Evolutionary conservation across 1,140 invertebrate genomes (phyloP).

Genomic region (Drosophila ficusphila): DNA sequence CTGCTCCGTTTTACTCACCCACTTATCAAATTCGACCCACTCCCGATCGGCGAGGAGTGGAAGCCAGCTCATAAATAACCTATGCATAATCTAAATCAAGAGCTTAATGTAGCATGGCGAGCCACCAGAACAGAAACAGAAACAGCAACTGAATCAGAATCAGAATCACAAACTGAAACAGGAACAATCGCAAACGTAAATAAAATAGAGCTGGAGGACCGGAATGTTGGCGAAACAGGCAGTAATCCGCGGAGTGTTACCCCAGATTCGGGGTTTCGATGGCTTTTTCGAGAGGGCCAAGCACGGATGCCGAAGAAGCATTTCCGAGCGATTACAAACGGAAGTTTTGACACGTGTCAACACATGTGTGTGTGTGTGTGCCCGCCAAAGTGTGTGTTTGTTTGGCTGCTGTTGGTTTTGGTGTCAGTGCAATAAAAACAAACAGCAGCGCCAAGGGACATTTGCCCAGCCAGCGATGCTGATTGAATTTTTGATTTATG

Average conservation of each 20-base stretch:
- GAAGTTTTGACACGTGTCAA: conserved; percentile 84
- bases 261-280: conserved; percentile 65
- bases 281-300: conserved; percentile 52
- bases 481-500: conserved; percentile 83
- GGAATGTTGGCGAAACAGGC: conserved; percentile 40
- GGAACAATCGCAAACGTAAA: conserved; percentile 24
- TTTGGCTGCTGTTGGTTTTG: conserved; percentile 17
- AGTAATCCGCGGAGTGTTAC: conserved; percentile 65
- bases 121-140: conserved; percentile 23
- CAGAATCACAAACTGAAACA: conserved; percentile 14
- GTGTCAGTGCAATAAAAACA: conserved; percentile 78
- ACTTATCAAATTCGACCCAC: conserved; percentile 35
- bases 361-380: conserved; percentile 41
- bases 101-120: conserved; percentile 73
- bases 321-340: conserved; percentile 80
- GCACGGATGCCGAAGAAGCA: conserved; percentile 71
- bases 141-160: conserved; percentile 7
- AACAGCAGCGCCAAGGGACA: conserved; percentile 52
- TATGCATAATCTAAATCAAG: conserved; percentile 82
- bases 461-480: conserved; percentile 53
- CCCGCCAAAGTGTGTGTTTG: conserved; percentile 26
- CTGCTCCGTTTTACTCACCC: conserved; percentile 16
- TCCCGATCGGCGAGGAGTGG: conserved; percentile 19
- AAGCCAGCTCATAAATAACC: conserved; percentile 63
- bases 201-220: conserved; percentile 30